Evolutionary conservation across 1,140 invertebrate species (phyloP).

Genomic region (Ridgeia piscesae): DNA sequence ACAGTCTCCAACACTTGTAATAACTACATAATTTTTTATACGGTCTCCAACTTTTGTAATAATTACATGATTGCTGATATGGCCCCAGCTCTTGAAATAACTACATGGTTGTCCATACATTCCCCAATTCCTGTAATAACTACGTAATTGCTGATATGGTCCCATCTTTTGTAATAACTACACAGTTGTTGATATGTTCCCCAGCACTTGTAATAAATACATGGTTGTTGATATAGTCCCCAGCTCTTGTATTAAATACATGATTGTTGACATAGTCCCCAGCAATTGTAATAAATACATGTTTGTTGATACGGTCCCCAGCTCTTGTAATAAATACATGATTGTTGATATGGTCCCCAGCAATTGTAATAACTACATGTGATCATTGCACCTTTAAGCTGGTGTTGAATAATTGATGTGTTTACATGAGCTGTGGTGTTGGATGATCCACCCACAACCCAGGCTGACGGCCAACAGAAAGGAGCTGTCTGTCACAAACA

Average conservation of each 20-base stretch:
- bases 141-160: too few species aligned
- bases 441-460: background rate
- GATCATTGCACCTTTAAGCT: background rate
- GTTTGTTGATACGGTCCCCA: background rate
- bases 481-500: background rate
- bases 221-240: background rate
- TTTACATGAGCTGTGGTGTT: background rate
- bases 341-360: background rate
- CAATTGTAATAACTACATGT: background rate
- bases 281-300: background rate
- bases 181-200: too few species aligned
- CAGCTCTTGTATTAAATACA: background rate
- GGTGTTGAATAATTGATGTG: background rate
- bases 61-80: too few species aligned
- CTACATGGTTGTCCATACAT: too few species aligned
- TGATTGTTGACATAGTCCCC: background rate
- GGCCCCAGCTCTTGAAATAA: too few species aligned
- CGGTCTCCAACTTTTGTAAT: too few species aligned
- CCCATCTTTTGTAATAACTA: too few species aligned
- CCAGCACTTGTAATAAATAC: background rate
- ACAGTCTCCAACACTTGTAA: too few species aligned
- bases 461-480: background rate
- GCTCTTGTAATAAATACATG: background rate
- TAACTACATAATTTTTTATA: too few species aligned
- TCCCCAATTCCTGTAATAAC: too few species aligned